These are phyloP conservation scores for Archilochus colubris DNA, from an alignment of 2,113 vertebrate species.

Conservation along the genomic window DNA sequence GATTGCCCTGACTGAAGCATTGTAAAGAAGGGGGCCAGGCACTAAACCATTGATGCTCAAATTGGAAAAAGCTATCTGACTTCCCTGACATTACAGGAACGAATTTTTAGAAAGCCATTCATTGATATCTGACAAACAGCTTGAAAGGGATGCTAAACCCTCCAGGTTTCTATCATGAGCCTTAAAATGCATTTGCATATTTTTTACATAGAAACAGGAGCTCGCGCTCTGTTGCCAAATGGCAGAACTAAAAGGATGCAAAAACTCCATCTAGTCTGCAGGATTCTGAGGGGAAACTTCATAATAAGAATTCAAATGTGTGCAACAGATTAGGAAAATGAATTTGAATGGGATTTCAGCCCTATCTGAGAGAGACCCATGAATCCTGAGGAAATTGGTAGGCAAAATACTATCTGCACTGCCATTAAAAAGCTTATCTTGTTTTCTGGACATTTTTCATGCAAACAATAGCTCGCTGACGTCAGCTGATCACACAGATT, in stretches of 20 bases:
- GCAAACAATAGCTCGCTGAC: neutral
- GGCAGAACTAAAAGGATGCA: slow-evolving; percentile 68
- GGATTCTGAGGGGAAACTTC: slow-evolving; percentile 24
- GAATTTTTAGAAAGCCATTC: slow-evolving; percentile 8
- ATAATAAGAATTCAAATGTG: slow-evolving; percentile 46
- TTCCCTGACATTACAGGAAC: slow-evolving; percentile 4
- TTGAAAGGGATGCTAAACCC: slow-evolving; percentile 65
- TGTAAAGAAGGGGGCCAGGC: slow-evolving; percentile 46
- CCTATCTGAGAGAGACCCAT: neutral
- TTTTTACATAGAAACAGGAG: slow-evolving; percentile 64
- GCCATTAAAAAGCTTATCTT: neutral
- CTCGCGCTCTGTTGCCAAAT: slow-evolving; percentile 19
- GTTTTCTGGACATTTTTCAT: neutral
- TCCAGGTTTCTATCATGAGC: slow-evolving; percentile 56
- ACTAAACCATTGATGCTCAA: slow-evolving; percentile 24
- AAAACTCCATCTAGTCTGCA: slow-evolving; percentile 33
- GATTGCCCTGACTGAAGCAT: slow-evolving; percentile 28
- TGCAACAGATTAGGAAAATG: neutral
- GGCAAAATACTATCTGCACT: neutral
- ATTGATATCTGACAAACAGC: slow-evolving; percentile 61
- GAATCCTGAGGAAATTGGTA: neutral
- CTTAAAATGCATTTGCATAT: slow-evolving; percentile 64
- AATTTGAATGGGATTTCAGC: slow-evolving; percentile 8
- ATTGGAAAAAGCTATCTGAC: slow-evolving; percentile 50
- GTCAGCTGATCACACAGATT: neutral